Evolutionary conservation across 2,113 vertebrate genomes (phyloP).

Genomic region (Carassius auratus): DNA sequence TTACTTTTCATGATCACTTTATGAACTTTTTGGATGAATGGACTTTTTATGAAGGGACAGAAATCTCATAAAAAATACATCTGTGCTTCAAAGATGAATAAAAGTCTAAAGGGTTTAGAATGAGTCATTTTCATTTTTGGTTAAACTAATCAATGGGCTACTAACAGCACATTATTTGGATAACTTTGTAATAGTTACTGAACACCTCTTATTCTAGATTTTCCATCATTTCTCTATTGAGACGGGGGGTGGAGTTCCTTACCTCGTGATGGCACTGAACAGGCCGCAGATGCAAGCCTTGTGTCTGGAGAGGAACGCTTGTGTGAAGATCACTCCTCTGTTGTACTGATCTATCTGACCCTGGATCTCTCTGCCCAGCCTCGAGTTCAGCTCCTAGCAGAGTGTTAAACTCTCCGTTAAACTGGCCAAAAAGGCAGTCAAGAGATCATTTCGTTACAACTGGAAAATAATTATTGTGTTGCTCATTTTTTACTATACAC

Average conservation of each 20-base stretch:
- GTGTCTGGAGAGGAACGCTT: conserved; percentile 89
- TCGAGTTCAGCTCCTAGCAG: conserved; percentile 82
- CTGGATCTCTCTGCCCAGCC: conserved; percentile 86
- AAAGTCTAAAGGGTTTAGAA: background rate
- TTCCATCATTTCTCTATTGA: background rate
- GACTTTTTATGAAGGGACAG: background rate
- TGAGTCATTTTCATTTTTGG: background rate
- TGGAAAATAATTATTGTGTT: background rate
- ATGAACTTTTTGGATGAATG: background rate
- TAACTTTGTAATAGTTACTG: background rate
- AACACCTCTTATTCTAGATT: background rate
- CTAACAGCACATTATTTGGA: background rate
- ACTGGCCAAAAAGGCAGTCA: background rate
- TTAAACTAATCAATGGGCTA: background rate
- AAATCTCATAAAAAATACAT: background rate
- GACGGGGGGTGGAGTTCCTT: background rate
- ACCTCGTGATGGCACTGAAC: conserved; percentile 93
- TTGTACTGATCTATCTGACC: conserved; percentile 92
- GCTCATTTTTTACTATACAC: background rate
- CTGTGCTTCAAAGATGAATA: background rate
- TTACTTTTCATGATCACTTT: background rate
- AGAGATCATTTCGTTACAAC: background rate
- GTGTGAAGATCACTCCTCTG: conserved; percentile 90
- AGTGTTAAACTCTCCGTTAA: background rate
- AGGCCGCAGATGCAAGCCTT: conserved; percentile 90